Conservation (phyloP, 2,888 invertebrate genomes). For the Drosophila vallismaia region DNA sequence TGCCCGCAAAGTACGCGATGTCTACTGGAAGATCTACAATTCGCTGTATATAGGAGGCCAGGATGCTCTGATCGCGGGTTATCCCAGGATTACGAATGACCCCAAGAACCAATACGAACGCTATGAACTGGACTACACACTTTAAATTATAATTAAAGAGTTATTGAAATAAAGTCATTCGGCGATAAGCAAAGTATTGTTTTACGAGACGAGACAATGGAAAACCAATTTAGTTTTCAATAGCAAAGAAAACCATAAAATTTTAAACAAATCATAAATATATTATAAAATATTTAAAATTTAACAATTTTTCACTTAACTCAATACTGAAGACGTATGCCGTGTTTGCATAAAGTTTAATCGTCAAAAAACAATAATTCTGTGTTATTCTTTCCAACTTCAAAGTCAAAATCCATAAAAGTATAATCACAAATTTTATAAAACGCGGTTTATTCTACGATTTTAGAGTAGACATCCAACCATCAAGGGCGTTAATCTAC, state of each 20-base stretch:
- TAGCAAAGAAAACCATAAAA: background rate
- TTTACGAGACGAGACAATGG: too few species aligned
- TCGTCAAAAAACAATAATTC: too few species aligned
- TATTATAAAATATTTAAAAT: background rate
- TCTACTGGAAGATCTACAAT: conserved; percentile 99
- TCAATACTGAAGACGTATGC: background rate
- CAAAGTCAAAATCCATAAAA: background rate
- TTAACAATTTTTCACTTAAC: background rate
- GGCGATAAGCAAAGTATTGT: background rate
- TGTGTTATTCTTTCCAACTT: background rate
- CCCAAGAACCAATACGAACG: conserved; percentile 96
- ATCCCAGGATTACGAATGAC: conserved; percentile 98
- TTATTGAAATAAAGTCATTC: background rate
- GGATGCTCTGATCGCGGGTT: conserved; percentile 98
- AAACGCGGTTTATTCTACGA: conserved; percentile 60
- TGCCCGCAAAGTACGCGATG: conserved; percentile 99
- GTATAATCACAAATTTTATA: conserved; percentile 43
- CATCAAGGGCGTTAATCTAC: conserved; percentile 27
- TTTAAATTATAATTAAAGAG: conserved; percentile 85
- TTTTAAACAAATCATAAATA: background rate
- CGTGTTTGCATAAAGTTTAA: too few species aligned
- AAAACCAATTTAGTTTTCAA: background rate
- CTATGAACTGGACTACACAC: conserved; percentile 96
- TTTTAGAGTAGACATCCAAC: conserved; percentile 37
- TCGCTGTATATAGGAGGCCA: conserved; percentile 99